These are phyloP conservation scores for Thymelicus lineola DNA, from an alignment of 2,888 invertebrate species.

Conservation along the genomic window DNA sequence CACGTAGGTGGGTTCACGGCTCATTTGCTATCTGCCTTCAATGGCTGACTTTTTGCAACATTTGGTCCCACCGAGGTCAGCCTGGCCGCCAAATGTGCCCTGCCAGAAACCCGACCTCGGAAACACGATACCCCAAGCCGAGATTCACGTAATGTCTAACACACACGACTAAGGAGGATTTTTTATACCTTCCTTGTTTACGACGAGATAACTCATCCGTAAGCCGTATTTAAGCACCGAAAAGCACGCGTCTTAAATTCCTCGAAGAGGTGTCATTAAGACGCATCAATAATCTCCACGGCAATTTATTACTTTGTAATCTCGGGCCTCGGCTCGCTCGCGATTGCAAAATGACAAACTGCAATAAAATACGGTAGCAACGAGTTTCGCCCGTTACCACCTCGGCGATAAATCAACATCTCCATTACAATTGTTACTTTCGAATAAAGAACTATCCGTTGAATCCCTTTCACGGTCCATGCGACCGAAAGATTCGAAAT, in stretches of 20 bases:
- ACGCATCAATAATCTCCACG: conserved; percentile 57
- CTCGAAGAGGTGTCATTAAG: conserved; percentile 38
- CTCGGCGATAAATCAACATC: conserved; percentile 75
- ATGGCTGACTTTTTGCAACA: conserved; percentile 69
- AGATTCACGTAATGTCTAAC: conserved; percentile 76
- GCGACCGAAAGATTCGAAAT: conserved; percentile 51
- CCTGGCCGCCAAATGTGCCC: conserved; percentile 77
- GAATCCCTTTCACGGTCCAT: conserved; percentile 71
- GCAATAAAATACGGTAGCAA: conserved; percentile 71
- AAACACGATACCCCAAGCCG: conserved; percentile 61
- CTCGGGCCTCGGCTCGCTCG: conserved; percentile 50
- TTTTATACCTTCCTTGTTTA: conserved; percentile 67
- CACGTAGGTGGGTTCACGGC: conserved; percentile 55
- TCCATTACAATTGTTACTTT: conserved; percentile 74
- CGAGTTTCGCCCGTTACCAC: conserved; percentile 52
- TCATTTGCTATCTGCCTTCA: conserved; percentile 59
- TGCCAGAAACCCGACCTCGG: conserved; percentile 67
- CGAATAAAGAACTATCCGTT: conserved; percentile 62
- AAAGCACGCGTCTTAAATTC: conserved; percentile 36
- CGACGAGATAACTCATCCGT: conserved; percentile 32
- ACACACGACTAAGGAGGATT: conserved; percentile 77
- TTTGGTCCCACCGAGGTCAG: conserved; percentile 63
- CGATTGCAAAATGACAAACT: conserved; percentile 70
- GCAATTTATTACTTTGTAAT: conserved; percentile 70
- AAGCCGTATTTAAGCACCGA: conserved; percentile 41